Percentiles rank a stretch among this genome's conserved stretches.
phyloP scores from a whole-genome alignment of 2,113 vertebrate species.

The Polypterus bichir region DNA sequence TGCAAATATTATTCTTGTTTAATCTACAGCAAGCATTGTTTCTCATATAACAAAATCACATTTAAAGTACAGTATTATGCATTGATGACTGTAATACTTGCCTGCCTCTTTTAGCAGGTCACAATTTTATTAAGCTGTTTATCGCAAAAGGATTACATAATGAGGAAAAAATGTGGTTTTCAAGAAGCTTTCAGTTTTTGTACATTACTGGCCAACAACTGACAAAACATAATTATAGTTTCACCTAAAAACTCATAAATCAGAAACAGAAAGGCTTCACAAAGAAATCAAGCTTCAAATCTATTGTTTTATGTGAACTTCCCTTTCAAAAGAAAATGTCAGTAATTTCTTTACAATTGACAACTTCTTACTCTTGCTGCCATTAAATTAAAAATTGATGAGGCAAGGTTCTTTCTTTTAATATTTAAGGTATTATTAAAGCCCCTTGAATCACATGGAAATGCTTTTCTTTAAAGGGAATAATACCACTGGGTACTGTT shows the following conservation, averaged over 20 bases:
- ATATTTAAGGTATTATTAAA: slow-evolving; percentile 78
- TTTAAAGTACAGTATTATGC: too few relatives aligned
- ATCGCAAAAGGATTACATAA: slow-evolving; percentile 32
- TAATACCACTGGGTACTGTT: slow-evolving; percentile 70
- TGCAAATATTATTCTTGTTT: too few relatives aligned
- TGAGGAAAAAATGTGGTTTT: neutral
- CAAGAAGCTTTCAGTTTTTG: neutral
- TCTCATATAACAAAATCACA: too few relatives aligned
- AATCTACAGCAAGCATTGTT: too few relatives aligned
- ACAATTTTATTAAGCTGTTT: slow-evolving; percentile 12
- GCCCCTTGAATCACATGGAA: slow-evolving; percentile 56
- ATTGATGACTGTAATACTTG: too few relatives aligned
- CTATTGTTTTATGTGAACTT: slow-evolving; percentile 65
- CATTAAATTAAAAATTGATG: slow-evolving; percentile 77
- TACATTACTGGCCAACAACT: neutral
- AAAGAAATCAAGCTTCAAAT: slow-evolving; percentile 37
- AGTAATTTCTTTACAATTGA: slow-evolving; percentile 68
- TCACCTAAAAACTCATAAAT: neutral
- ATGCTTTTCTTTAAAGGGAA: slow-evolving; percentile 70
- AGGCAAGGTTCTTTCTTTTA: slow-evolving; percentile 66
- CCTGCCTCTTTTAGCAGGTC: too few relatives aligned
- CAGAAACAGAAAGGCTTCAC: slow-evolving; percentile 34
- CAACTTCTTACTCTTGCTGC: slow-evolving; percentile 57
- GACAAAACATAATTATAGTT: neutral
- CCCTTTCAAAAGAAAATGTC: slow-evolving; percentile 72